Base-by-base conservation (phyloP, 2,888 invertebrate genomes). In the Melanostoma scalare region DNA sequence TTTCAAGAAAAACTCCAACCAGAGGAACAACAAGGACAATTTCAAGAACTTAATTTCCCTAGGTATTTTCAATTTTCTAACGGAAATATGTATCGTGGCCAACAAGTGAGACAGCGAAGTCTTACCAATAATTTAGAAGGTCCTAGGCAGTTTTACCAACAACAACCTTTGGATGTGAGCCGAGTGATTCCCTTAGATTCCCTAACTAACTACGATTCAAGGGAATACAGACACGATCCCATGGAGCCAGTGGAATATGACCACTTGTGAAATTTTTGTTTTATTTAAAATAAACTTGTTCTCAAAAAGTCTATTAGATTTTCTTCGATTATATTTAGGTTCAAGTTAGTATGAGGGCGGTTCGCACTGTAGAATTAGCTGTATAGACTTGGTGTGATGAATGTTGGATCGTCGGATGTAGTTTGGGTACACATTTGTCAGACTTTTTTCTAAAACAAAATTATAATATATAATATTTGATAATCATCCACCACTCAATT, bases 141-240 rank as follows among this genome's bases (percentile, higher is more conserved):
- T 30, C 9, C 69, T 1, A 60, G 73, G 2, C 63, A 58, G 56
- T 74, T 53, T 9, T 74, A 82, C 36, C 30, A 55, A 3, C 52
- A 56, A 3, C 48, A 69, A 8, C 63, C 50, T 33, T 8, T 38
- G 2, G 46, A 30, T 5, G 40, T 4, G 40, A 44, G 52, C 53
- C 78, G 69, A 3, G 82, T 82, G 3, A 6, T 82, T 2, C 78
- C 82, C 0, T 53, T 82, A 6, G 9, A 82, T 2, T 35, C 73
- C 0, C 6, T n/a, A 5, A 56, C 4, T n/a, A 63, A 69, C 30
- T 44, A 60, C 20, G 52, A 60, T 35, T 56, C 44, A 4, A 48
- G 60, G 8, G 61, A 8, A 9, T 67, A 69, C 8, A 44, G 58
- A 4, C 69, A 73, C 30, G 73, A 82, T 65, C 58, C 69, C 0